Evolutionary conservation across 1,140 invertebrate genomes (phyloP), one percentile per base, ranked within the genome.

Genomic region (Pogonomyrmex californicus): DNA sequence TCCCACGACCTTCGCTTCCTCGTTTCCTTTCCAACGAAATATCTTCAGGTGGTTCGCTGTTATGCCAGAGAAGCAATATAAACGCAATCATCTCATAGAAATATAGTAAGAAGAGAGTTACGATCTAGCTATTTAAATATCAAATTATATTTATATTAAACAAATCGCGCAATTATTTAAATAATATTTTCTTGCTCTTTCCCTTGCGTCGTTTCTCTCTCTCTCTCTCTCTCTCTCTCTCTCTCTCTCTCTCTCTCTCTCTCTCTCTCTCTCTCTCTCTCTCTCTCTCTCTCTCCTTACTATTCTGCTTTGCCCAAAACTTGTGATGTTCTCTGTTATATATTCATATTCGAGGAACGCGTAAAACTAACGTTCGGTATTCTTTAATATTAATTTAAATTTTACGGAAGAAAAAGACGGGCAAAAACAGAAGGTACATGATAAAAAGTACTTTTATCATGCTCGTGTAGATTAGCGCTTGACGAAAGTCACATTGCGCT

Each of bases 401-500:
- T 36, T 60, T 73, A 36, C 38, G 5, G n/a, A 58, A 54, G 44
- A 38, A 47, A 41, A 12, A 68, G 17, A 49, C 3, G 2, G 38
- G 5, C 38, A 14, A 33, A 56, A 70, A 44, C 12, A 33, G 44
- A 54, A 66, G 36, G 41, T 23, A 73, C 17, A 7, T 38, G 30
- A 44, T 41, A 58, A 73, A 58, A 58, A 6, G 9, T 47, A 33
- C 36, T 49, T 71, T 62, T 33, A 70, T 3, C 2, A n/a, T 58
- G 33, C 68, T 82, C 30, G 41, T 33, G 23, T 51, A 82, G 56
- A 83, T 73, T 73, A 41, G 68, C 30, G 36, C 68, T 73, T 75
- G 68, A 75, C 79, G 68, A 83, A 60, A 83, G 79, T 83, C 79
- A 75, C 68, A 83, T 83, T 75, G 79, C 68, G 54, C 68, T 49